A percentile compares a stretch with the other conserved stretches of the same genome.
These are phyloP conservation scores for Hydrozoanthus gracilis DNA, from an alignment of 92 coral and sea anemone genomes.

Conservation along the genomic window DNA sequence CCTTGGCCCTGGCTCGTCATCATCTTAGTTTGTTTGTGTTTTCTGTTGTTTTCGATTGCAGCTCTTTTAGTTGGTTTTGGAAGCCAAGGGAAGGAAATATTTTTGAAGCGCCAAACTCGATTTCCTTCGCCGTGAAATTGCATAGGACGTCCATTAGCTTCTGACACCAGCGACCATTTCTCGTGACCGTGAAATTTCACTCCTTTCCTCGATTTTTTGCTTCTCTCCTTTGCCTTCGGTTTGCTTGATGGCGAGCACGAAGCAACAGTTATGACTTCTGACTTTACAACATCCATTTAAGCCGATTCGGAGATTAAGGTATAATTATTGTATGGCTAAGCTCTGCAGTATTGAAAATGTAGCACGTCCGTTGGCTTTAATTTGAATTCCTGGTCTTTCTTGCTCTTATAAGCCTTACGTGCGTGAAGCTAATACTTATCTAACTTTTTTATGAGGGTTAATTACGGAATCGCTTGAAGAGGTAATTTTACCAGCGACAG, in stretches of 20 bases:
- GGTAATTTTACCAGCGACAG: constrained; percentile 31
- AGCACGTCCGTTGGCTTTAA: background rate
- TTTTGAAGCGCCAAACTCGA: constrained; percentile 68
- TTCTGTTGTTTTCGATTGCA: constrained; percentile 18
- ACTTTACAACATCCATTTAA: constrained; percentile 62
- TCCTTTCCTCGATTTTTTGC: constrained; percentile 12
- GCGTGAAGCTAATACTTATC: constrained; percentile 14
- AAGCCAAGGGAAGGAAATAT: constrained; percentile 84
- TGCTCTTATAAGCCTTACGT: background rate
- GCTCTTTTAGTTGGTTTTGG: constrained; percentile 67
- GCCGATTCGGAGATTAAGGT: background rate
- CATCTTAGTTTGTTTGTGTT: background rate
- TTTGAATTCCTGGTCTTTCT: background rate
- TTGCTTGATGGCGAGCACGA: constrained; percentile 58
- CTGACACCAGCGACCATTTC: constrained; percentile 22
- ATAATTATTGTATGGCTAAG: background rate
- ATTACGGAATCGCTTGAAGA: background rate
- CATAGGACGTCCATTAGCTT: constrained; percentile 1
- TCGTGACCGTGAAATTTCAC: constrained; percentile 38
- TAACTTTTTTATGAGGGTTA: background rate
- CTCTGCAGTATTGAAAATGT: background rate
- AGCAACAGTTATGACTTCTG: constrained; percentile 59
- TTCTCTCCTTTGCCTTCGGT: background rate
- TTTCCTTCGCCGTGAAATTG: constrained; percentile 2
- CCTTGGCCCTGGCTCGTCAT: background rate